Base-by-base conservation (phyloP, 2,113 vertebrate species). In the Salvelinus namaycush region DNA sequence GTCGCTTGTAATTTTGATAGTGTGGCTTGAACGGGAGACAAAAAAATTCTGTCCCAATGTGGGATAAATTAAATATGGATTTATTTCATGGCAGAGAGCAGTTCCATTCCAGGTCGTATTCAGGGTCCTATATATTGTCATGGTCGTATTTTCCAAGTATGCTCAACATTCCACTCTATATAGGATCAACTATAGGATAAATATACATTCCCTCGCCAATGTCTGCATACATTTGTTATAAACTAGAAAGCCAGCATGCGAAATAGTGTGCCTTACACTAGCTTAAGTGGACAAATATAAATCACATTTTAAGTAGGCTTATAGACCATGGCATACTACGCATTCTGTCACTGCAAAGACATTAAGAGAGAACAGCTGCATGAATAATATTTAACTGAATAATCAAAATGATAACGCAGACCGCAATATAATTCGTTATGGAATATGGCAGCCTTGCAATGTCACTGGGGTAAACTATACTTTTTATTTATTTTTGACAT, bases 11-110 rank as follows among this genome's bases (percentile, higher is more conserved):
- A 85, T 89, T 91, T 84, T 83, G 81, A 84, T 83, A 79, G 67
- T 87, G 87, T 73, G 86, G 88, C 89, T 92, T 90, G 84, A 90
- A 89, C 82, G 79, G 67, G 62, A 79, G 86, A 88, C 89, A 89
- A 85, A 12, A 83, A 84, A 2, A 88, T 86, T 86, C 64, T 73
- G 77, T 70, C 76, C 76, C 88, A 92, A 89, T 88, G 82, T 92
- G 89, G 87, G 70, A 88, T 90, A 86, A 84, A 93, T 89, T 88
- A 89, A 89, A 91, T 83, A 68, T 78, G 67, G 86, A 91, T 90
- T 90, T 76, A 90, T 87, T 89, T 90, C 76, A 89, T 80, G 82
- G 85, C 83, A 81, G 64, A 87, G 73, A 82, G 76, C 72, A 86
- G 80, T 86, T 87, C 77, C 73, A 80, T 79, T 84, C 18, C 44